Conservation (phyloP, 2,113 vertebrate genomes). For the Indicator maculatus region DNA sequence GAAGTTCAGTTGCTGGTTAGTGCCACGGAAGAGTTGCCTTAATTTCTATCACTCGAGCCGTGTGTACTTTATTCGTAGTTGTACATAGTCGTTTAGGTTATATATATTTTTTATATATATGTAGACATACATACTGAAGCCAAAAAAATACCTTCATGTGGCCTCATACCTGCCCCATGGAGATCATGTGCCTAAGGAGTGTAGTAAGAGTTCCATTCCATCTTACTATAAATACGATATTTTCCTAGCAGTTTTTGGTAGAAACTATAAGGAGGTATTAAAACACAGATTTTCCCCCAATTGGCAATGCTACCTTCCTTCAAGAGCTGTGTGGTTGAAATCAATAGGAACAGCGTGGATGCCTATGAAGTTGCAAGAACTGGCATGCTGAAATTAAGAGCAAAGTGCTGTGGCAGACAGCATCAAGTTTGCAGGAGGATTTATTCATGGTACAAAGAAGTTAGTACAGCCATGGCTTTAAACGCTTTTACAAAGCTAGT, state of each 20-base stretch:
- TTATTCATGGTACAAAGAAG: neutral
- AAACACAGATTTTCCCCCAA: accelerated
- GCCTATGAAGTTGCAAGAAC: neutral
- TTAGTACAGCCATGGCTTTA: neutral
- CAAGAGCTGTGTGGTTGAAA: accelerated
- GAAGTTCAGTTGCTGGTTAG: neutral
- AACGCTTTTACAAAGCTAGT: neutral
- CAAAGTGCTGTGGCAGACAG: neutral
- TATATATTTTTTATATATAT: neutral
- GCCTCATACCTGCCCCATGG: accelerated
- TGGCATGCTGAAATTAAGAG: accelerated
- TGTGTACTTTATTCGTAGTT: accelerated
- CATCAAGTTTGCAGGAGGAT: too few species aligned
- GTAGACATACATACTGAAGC: too few species aligned
- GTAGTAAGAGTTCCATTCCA: too few species aligned
- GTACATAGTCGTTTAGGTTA: accelerated
- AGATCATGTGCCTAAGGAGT: accelerated
- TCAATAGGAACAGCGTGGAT: accelerated
- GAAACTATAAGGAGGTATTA: neutral
- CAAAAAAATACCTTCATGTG: neutral
- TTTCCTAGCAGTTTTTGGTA: neutral
- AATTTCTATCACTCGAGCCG: accelerated
- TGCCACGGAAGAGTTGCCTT: accelerated
- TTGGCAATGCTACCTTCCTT: too few species aligned
- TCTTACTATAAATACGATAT: accelerated